phyloP scores from a whole-genome alignment of 2,888 invertebrate genomes.

The Deilephila elpenor region DNA sequence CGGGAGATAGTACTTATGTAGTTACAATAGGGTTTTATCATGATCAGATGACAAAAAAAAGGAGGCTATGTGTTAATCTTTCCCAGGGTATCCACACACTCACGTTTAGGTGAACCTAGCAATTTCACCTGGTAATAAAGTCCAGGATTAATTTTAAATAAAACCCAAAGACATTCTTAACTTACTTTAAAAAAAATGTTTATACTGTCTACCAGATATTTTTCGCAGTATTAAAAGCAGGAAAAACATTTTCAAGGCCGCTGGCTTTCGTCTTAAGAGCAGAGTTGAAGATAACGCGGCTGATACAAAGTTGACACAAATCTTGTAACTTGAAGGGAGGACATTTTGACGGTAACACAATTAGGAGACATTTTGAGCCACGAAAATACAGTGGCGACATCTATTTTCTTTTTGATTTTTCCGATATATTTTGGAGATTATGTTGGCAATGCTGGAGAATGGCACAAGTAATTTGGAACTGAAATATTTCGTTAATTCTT shows the following conservation, averaged over 20 bases:
- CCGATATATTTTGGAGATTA: no score
- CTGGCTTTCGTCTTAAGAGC: conserved; percentile 25
- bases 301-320: conserved; percentile 24
- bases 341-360: conserved; percentile 37
- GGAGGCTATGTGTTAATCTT: no score
- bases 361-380: conserved; percentile 8
- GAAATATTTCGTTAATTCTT: no score
- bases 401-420: background rate
- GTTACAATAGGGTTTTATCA: no score
- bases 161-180: background rate
- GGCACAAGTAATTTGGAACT: no score
- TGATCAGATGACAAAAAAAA: no score
- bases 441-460: no score
- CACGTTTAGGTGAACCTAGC: no score
- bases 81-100: no score
- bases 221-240: background rate
- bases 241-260: conserved; percentile 22
- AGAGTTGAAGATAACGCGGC: conserved; percentile 27
- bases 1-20: no score
- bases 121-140: no score
- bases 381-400: background rate
- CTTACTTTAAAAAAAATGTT: background rate
- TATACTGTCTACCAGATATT: background rate
- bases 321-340: conserved; percentile 17
- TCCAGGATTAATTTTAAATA: no score